phyloP scores from a whole-genome alignment of 2,113 vertebrate genomes.

The Melanostigma gelatinosum region DNA sequence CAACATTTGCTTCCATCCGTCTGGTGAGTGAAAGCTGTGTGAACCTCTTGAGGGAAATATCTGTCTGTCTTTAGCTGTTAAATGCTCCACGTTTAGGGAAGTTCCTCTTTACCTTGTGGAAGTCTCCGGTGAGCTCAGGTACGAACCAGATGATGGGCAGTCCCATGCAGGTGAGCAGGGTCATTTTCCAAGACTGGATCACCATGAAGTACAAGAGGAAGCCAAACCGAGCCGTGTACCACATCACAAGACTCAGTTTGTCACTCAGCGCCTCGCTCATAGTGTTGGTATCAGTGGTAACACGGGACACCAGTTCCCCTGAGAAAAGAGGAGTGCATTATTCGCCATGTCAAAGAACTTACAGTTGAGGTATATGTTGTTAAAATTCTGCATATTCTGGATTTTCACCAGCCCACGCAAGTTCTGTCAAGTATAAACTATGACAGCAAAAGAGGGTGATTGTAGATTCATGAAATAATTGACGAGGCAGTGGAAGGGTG shows the following conservation, averaged over 20 bases:
- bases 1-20: too few relatives aligned
- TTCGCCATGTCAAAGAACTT: not conserved
- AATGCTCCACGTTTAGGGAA: too few relatives aligned
- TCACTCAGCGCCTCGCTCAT: slow-evolving; percentile 85
- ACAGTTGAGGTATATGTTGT: not conserved
- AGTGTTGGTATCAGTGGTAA: slow-evolving; percentile 84
- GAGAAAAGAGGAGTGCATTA: slow-evolving; percentile 2
- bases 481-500: not conserved
- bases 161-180: slow-evolving; percentile 80
- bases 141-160: slow-evolving; percentile 84
- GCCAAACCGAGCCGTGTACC: slow-evolving; percentile 79
- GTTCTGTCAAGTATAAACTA: not conserved
- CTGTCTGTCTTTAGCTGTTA: too few relatives aligned
- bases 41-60: too few relatives aligned
- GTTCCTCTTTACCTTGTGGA: slow-evolving; percentile 76
- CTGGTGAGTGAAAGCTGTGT: too few relatives aligned
- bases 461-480: not conserved
- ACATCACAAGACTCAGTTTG: slow-evolving; percentile 83
- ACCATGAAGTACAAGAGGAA: slow-evolving; percentile 84
- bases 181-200: slow-evolving; percentile 79
- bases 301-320: slow-evolving; percentile 86
- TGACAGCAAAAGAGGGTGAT: not conserved
- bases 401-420: not conserved
- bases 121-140: slow-evolving; percentile 76
- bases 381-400: not conserved